A percentile compares a stretch with the other conserved stretches of the same genome.
Conservation (phyloP, 1,140 invertebrate genomes). For the Drosophila nannoptera region DNA sequence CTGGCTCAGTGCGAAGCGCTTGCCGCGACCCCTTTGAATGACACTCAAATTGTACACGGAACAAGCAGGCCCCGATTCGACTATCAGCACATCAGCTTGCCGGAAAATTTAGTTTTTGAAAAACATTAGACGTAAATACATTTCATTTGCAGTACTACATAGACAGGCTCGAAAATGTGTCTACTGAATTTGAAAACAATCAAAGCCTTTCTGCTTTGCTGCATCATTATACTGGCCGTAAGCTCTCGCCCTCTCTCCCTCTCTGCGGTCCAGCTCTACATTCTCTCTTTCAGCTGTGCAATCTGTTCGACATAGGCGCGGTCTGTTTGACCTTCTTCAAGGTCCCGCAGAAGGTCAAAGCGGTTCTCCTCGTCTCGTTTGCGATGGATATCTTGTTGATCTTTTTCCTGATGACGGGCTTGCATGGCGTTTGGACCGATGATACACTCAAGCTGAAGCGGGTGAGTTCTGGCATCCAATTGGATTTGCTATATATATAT, state of each 20-base stretch:
- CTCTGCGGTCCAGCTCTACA: not conserved
- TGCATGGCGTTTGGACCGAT: slow-evolving; percentile 6
- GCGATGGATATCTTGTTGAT: slow-evolving; percentile 13
- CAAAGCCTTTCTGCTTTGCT: no score
- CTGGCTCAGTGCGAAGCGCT: no score
- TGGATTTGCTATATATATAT: not conserved
- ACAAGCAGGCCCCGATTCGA: no score
- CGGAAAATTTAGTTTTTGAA: no score
- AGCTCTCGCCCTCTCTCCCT: slow-evolving; percentile 3
- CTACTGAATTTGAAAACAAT: no score
- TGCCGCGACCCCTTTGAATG: no score
- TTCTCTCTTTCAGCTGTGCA: slow-evolving; percentile 8
- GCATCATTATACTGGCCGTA: slow-evolving; percentile 4
- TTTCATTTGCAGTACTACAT: no score
- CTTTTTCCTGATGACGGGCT: slow-evolving; percentile 1
- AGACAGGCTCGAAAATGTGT: no score
- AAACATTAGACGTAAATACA: no score
- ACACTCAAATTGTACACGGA: no score
- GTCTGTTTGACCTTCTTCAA: not conserved
- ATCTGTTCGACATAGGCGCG: not conserved
- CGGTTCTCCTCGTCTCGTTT: slow-evolving; percentile 6
- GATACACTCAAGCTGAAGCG: not conserved
- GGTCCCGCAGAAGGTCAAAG: not conserved
- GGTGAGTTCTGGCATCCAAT: slow-evolving; percentile 1
- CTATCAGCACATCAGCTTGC: no score